Base-by-base conservation (phyloP, 2,888 invertebrate species). In the Pristionchus japonicus region DNA sequence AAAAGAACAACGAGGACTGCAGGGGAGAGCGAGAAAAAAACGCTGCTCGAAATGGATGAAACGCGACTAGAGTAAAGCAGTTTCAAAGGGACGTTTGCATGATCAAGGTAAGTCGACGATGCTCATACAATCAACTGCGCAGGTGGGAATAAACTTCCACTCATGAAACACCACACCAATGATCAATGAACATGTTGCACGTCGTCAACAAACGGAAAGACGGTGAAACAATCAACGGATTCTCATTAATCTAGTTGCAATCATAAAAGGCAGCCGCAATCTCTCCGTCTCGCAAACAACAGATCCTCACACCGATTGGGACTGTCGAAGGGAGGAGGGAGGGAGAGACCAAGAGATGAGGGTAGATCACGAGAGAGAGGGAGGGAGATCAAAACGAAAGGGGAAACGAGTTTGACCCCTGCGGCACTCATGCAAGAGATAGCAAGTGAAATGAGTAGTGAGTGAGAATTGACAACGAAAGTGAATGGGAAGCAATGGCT, bases 361-460 rank as follows among this genome's bases (percentile, higher is more conserved):
- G 43, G 74, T 31, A 74, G 74, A 74, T 37, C 74, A 74, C 74
- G 40, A 23, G 40, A 74, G 40, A 67, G 40, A 67, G 6, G 27
- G 31, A 74, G 74, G 20, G 74, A 74, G 74, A 74, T 74, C 40
- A 74, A 64, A 40, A 74, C 74, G 74, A 74, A 74, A 74, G 40
- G 40, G 74, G n/a, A 74, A 74, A 74, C 74, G 74, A 74, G 74
- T 74, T 74, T 74, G 74, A 74, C 74, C 74, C 74, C 74, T 74
- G 74, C 37, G 74, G 74, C 74, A 74, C 40, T 52, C 40, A 74
- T 74, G 74, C 37, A 74, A 40, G 74, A 74, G 37, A 74, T 74
- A 74, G 74, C 74, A 40, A 74, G 74, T 74, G 74, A 74, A 74
- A 74, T 74, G 74, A 74, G 74, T 74, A 74, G 74, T 74, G 74